These are phyloP conservation scores for Fratercula arctica DNA, from an alignment of 2,797 vertebrate species.

Conservation along the genomic window DNA sequence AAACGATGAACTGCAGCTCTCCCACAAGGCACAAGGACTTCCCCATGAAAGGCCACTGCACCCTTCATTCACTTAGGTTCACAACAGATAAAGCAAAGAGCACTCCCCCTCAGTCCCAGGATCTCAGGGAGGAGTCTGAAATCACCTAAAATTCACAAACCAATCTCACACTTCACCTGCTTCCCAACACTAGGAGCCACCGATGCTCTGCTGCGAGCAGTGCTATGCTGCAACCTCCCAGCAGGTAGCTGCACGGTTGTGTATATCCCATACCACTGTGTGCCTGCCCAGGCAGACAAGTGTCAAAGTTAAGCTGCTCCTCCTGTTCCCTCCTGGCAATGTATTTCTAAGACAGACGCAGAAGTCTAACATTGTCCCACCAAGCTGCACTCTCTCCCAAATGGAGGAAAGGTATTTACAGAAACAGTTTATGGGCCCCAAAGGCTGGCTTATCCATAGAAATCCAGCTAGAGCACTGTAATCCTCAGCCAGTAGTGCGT, in stretches of 20 bases:
- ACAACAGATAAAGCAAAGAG: not conserved
- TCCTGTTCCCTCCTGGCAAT: not conserved
- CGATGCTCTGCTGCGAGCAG: not conserved
- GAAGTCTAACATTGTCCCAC: not conserved
- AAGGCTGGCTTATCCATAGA: not conserved
- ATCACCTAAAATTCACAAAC: not conserved
- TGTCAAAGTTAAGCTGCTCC: not conserved
- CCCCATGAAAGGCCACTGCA: not conserved
- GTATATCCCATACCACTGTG: not conserved
- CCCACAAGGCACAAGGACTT: not conserved
- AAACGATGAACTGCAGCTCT: not conserved
- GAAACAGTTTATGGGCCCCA: not conserved
- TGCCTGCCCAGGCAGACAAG: rapidly evolving
- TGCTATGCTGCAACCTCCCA: not conserved
- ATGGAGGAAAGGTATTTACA: not conserved
- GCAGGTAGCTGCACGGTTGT: not conserved
- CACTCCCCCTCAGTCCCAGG: not conserved
- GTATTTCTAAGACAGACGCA: not conserved
- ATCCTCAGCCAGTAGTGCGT: not conserved
- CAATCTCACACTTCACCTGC: not conserved
- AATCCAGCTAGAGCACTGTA: not conserved
- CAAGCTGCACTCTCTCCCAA: not conserved
- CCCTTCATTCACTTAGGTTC: not conserved
- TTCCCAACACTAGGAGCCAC: not conserved
- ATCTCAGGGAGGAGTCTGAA: not conserved